phyloP scores from a whole-genome alignment of 2,888 invertebrate genomes.

The Idaea aversata region DNA sequence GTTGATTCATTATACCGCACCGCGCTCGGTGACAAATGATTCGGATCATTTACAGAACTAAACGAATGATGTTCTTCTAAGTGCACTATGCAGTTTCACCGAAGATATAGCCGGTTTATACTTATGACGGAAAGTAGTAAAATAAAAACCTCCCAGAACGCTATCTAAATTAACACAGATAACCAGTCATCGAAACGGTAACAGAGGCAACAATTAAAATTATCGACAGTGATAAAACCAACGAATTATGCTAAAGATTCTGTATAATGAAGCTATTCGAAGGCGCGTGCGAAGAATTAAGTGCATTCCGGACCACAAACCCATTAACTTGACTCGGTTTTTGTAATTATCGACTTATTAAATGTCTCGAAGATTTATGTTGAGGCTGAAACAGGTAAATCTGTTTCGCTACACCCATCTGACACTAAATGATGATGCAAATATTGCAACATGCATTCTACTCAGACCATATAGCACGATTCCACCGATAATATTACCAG shows the following conservation, averaged over 20 bases:
- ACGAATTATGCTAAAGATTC: conserved; percentile 57
- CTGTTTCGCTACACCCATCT: conserved; percentile 49
- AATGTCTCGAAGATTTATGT: conserved; percentile 61
- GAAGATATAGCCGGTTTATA: not conserved
- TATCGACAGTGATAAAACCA: conserved; percentile 55
- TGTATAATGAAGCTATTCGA: conserved; percentile 66
- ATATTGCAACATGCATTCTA: conserved; percentile 30
- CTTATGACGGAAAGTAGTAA: not conserved
- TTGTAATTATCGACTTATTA: conserved; percentile 67
- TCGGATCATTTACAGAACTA: conserved; percentile 36
- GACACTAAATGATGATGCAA: conserved; percentile 40
- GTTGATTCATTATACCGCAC: not conserved
- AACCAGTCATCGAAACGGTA: conserved; percentile 41
- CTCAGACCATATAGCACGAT: conserved; percentile 26
- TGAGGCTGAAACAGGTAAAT: conserved; percentile 45
- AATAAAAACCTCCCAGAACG: not conserved
- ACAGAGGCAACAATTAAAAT: conserved; percentile 64
- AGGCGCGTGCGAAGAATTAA: conserved; percentile 65
- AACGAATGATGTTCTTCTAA: conserved; percentile 35
- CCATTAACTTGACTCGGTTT: conserved; percentile 52
- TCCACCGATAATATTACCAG: not conserved
- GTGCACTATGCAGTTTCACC: conserved; percentile 19
- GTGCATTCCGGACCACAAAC: conserved; percentile 46
- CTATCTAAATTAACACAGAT: conserved; percentile 11
- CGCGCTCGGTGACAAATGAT: conserved; percentile 53